Percentiles rank a stretch among this genome's conserved stretches.
Evolutionary conservation across 2,888 invertebrate species (phyloP).

Genomic region (Epistrophe eligans): DNA sequence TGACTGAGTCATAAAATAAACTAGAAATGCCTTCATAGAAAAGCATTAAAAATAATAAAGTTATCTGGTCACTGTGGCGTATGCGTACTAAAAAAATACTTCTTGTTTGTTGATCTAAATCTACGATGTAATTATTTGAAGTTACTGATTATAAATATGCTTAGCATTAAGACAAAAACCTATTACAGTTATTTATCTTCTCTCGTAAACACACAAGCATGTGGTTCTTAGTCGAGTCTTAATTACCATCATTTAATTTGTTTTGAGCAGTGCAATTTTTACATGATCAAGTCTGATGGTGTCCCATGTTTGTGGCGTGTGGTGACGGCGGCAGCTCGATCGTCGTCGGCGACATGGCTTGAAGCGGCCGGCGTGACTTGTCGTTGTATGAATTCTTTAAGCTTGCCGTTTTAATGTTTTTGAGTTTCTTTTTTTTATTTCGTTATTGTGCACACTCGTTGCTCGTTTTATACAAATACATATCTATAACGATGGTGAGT

Average conservation of each 20-base stretch:
- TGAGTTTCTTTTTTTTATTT: conserved; percentile 21
- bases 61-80: background rate
- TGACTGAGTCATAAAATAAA: too few species aligned
- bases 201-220: background rate
- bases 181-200: background rate
- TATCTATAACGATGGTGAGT: conserved; percentile 46
- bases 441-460: conserved; percentile 39
- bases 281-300: conserved; percentile 23
- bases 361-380: conserved; percentile 55
- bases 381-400: conserved; percentile 44
- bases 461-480: conserved; percentile 22
- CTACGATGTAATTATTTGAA: background rate
- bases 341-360: conserved; percentile 55
- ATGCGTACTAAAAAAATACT: background rate
- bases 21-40: too few species aligned
- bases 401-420: conserved; percentile 60
- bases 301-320: conserved; percentile 53
- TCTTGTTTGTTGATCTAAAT: too few species aligned
- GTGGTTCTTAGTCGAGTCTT: background rate
- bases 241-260: conserved; percentile 9
- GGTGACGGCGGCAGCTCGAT: conserved; percentile 55
- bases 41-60: background rate
- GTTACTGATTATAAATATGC: background rate
- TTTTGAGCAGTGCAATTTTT: conserved; percentile 29
- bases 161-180: background rate